phyloP scores from a whole-genome alignment of 2,888 invertebrate species.

The Anodontia alba region DNA sequence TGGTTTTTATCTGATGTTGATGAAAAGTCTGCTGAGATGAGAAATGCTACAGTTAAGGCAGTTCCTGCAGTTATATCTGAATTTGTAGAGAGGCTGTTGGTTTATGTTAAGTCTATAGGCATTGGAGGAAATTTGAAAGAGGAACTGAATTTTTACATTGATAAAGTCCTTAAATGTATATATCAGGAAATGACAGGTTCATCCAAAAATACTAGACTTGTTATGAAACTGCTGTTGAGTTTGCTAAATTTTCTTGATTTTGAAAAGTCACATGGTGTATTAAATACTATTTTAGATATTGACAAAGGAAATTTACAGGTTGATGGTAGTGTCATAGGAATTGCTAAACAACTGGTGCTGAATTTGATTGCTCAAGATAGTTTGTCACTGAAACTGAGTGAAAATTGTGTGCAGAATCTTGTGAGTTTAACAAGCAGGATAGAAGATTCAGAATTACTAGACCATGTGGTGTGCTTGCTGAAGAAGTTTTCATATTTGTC shows the following conservation, averaged over 20 bases:
- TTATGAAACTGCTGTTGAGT: not conserved
- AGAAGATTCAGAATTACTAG: not conserved
- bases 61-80: not conserved
- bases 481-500: conserved; percentile 41
- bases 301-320: not conserved
- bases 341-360: not conserved
- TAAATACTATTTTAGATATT: not conserved
- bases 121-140: not conserved
- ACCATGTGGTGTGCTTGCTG: conserved; percentile 28
- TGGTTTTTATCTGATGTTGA: not conserved
- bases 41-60: not conserved
- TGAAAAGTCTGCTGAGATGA: not conserved
- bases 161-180: not conserved
- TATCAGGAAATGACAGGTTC: no score
- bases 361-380: not conserved
- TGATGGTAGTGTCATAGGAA: not conserved
- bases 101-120: not conserved
- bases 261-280: not conserved
- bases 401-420: not conserved
- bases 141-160: not conserved
- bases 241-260: not conserved
- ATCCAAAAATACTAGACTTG: not conserved
- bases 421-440: not conserved
- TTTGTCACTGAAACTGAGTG: not conserved
- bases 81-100: not conserved